phyloP scores from a whole-genome alignment of 2,797 vertebrate species.

The Muscicapa comitata region DNA sequence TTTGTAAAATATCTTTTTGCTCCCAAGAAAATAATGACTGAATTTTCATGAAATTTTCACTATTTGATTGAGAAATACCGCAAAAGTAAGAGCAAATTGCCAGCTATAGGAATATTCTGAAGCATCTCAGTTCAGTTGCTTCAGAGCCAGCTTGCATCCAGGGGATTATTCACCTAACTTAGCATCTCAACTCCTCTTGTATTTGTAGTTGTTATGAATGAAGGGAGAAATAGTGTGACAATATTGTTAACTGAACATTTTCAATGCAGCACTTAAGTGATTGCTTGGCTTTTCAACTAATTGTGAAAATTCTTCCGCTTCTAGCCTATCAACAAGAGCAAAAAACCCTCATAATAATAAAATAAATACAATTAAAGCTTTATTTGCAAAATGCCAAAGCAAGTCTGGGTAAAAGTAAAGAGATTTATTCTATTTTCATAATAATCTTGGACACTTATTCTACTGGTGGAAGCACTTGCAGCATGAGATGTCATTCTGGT shows the following conservation, averaged over 20 bases:
- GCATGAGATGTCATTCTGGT: not conserved
- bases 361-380: not conserved
- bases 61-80: not conserved
- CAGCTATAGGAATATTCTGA: not conserved
- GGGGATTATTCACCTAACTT: not conserved
- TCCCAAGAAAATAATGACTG: not conserved
- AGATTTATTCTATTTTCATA: not conserved
- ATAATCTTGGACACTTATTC: not conserved
- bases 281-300: not conserved
- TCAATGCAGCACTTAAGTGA: not conserved
- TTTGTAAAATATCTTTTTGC: not conserved
- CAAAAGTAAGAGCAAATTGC: not conserved
- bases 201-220: not conserved
- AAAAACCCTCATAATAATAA: not conserved
- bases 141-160: not conserved
- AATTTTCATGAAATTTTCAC: not conserved
- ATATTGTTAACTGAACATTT: not conserved
- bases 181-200: not conserved
- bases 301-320: not conserved
- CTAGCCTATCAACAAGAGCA: not conserved
- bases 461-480: not conserved
- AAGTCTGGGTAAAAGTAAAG: not conserved
- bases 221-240: not conserved
- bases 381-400: not conserved
- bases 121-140: not conserved